Conservation (phyloP, 1,140 invertebrate species). For the Drosophila murphyi region DNA sequence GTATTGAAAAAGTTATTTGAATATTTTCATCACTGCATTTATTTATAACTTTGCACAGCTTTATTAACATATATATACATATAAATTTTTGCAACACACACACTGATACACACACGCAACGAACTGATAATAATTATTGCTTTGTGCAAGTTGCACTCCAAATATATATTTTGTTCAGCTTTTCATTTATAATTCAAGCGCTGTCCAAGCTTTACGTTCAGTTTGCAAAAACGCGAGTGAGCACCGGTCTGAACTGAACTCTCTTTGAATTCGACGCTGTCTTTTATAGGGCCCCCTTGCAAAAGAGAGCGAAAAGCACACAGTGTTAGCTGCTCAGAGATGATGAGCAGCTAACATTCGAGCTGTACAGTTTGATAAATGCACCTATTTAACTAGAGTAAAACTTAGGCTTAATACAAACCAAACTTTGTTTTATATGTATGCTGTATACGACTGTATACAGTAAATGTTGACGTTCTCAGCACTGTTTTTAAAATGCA, state of each 20-base stretch:
- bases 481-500: background rate
- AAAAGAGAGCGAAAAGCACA: conserved; percentile 30
- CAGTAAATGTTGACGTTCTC: background rate
- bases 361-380: background rate
- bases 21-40: conserved; percentile 28
- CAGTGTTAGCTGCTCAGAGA: conserved; percentile 1
- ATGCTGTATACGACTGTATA: background rate
- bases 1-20: conserved; percentile 16
- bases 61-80: background rate
- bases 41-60: background rate
- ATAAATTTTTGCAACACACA: conserved; percentile 1
- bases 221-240: conserved; percentile 52
- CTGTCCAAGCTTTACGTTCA: conserved; percentile 34
- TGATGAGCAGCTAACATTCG: background rate
- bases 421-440: background rate
- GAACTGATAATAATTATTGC: conserved; percentile 32
- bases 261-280: conserved; percentile 30
- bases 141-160: conserved; percentile 60
- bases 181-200: conserved; percentile 44
- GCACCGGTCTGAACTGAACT: conserved; percentile 61
- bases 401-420: background rate
- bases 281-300: conserved; percentile 37
- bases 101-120: conserved; percentile 16
- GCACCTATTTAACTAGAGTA: background rate
- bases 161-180: conserved; percentile 43